Percentiles rank a stretch among this genome's conserved stretches.
phyloP scores from a whole-genome alignment of 2,113 vertebrate species.

The Desmodus rotundus region DNA sequence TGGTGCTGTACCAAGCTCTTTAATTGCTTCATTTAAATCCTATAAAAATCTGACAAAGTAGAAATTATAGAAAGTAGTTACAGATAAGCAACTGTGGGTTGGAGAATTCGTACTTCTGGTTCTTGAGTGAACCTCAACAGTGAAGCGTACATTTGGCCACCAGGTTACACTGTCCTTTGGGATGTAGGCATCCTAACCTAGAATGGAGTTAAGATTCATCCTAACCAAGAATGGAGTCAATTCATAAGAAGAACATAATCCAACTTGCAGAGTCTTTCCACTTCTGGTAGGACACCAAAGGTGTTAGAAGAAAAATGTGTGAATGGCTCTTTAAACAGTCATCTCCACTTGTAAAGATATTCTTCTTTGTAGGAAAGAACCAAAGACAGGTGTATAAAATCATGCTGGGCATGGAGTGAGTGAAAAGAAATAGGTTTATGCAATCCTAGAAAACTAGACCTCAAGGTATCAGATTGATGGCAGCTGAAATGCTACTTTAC shows the following conservation, averaged over 20 bases:
- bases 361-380: not conserved
- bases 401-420: not conserved
- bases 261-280: not conserved
- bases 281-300: not conserved
- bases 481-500: not conserved
- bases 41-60: not conserved
- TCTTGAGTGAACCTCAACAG: not conserved
- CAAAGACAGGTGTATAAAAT: not conserved
- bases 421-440: not conserved
- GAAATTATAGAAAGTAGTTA: not conserved
- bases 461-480: not conserved
- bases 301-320: not conserved
- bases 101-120: not conserved
- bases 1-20: not conserved
- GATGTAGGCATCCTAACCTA: not conserved
- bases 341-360: constrained; percentile 1
- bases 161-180: not conserved
- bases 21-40: constrained; percentile 4
- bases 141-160: not conserved
- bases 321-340: not conserved
- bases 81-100: not conserved
- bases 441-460: constrained; percentile 11
- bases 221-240: not conserved
- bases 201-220: not conserved
- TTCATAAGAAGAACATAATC: not conserved